Evolutionary conservation across 2,113 vertebrate genomes (phyloP).

Genomic region (Rhegmatorhina hoffmannsi): DNA sequence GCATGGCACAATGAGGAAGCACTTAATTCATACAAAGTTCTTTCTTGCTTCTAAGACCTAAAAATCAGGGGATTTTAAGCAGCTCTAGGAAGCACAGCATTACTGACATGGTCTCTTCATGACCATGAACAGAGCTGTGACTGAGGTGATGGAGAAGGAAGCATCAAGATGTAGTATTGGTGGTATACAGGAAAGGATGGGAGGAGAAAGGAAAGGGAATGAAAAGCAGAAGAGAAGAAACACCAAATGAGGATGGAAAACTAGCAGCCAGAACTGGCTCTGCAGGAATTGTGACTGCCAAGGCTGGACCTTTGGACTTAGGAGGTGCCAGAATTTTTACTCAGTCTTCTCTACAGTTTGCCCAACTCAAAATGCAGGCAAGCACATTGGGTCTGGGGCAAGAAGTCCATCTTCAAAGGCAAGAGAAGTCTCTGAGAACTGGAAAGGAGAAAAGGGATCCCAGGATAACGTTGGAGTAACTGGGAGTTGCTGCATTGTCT

Average conservation of each 20-base stretch:
- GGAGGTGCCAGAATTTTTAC: background rate
- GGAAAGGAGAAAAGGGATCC: background rate
- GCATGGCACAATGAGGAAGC: conserved; percentile 20
- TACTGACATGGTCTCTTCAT: background rate
- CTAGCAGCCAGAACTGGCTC: background rate
- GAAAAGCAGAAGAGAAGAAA: background rate
- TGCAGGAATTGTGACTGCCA: background rate
- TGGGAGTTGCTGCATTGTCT: background rate
- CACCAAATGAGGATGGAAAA: background rate
- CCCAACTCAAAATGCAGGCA: background rate
- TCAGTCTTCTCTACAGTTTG: background rate
- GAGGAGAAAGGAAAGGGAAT: background rate
- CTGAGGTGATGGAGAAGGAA: background rate
- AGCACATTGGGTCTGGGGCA: background rate
- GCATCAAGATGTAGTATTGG: background rate
- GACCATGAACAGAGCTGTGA: background rate
- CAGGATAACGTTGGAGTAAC: background rate
- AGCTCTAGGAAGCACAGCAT: background rate
- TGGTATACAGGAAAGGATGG: background rate
- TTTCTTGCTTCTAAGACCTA: background rate
- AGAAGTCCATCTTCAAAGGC: background rate
- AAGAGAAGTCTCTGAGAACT: background rate
- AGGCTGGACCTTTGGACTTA: background rate
- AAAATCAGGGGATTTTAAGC: background rate
- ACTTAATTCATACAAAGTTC: background rate